Percentiles rank a stretch among this genome's conserved stretches.
Evolutionary conservation across 2,888 invertebrate species (phyloP).

Genomic region (Drosophila quinaria): DNA sequence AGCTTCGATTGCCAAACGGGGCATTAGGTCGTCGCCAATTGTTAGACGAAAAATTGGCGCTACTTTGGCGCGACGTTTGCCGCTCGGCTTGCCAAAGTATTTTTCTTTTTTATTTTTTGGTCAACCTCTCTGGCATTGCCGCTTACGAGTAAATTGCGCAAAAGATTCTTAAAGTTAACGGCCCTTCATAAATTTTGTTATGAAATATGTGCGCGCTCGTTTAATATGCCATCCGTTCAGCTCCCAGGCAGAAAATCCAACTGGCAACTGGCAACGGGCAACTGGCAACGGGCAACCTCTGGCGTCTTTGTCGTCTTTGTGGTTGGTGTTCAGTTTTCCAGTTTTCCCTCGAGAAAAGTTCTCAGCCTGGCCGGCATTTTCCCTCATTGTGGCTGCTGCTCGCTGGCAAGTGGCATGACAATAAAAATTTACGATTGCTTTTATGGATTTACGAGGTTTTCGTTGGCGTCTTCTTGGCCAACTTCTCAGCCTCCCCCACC

Average conservation of each 20-base stretch:
- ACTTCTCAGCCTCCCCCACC: constrained; percentile 1
- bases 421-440: constrained; percentile 81
- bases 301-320: constrained; percentile 33
- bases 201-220: constrained; percentile 81
- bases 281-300: constrained; percentile 38
- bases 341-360: constrained; percentile 82
- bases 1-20: constrained; percentile 82
- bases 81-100: constrained; percentile 22
- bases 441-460: constrained; percentile 80
- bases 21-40: constrained; percentile 84
- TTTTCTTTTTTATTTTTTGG: constrained; percentile 4
- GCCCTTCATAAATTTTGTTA: constrained; percentile 83
- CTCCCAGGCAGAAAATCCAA: constrained; percentile 41
- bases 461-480: constrained; percentile 19
- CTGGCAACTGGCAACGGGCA: constrained; percentile 19
- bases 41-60: constrained; percentile 82
- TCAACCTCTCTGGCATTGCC: constrained; percentile 25
- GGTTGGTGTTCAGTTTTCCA: constrained; percentile 61
- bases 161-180: constrained; percentile 83
- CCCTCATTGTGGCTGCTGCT: constrained; percentile 39
- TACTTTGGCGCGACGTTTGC: constrained; percentile 67
- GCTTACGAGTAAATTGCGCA: constrained; percentile 71
- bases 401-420: constrained; percentile 76
- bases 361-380: constrained; percentile 60
- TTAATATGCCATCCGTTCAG: constrained; percentile 73